These are phyloP conservation scores for Solenodon paradoxus DNA, from an alignment of 2,113 vertebrate genomes.

Conservation along the genomic window DNA sequence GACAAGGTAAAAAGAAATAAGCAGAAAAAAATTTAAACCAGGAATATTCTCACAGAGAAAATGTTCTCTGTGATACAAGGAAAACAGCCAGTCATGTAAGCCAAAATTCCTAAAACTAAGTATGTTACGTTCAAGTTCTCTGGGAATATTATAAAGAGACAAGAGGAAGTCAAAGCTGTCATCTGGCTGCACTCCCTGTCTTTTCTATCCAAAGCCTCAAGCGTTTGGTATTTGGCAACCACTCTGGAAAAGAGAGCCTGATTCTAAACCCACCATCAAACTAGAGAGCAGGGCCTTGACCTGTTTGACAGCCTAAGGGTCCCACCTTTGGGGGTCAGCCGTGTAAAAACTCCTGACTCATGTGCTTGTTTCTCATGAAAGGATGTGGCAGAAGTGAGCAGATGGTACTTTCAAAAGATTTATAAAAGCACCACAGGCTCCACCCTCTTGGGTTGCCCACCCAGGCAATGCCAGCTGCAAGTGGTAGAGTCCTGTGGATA, in stretches of 20 bases:
- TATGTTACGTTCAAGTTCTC: slow-evolving; percentile 10
- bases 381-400: background rate
- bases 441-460: background rate
- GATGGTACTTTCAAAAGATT: background rate
- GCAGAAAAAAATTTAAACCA: background rate
- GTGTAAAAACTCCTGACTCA: no score
- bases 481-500: no score
- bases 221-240: background rate
- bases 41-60: background rate
- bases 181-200: background rate
- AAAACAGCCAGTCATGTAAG: background rate
- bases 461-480: background rate
- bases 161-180: background rate
- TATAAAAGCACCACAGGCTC: background rate
- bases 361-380: background rate
- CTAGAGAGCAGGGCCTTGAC: no score
- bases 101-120: background rate
- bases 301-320: no score
- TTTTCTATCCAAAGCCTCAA: slow-evolving; percentile 24
- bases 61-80: background rate
- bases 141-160: background rate
- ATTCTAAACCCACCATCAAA: background rate
- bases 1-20: background rate
- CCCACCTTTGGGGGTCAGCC: no score
- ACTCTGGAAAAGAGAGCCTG: background rate